Evolutionary conservation across 1,140 invertebrate species (phyloP).

Genomic region (Zaprionus ornatus): DNA sequence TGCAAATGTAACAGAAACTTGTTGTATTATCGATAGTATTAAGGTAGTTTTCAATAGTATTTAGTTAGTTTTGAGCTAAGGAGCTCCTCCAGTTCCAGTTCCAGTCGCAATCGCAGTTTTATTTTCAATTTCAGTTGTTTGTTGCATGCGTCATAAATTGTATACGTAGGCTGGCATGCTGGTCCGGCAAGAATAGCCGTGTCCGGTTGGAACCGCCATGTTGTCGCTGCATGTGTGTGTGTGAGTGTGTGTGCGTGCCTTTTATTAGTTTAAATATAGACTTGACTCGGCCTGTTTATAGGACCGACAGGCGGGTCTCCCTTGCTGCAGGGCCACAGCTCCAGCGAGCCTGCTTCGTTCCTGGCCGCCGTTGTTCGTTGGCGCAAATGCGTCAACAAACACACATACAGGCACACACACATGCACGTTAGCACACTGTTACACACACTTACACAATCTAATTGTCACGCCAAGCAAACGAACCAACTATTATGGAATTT

Average conservation of each 20-base stretch:
- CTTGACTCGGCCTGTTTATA: conserved; percentile 63
- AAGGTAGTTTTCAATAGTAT: not conserved
- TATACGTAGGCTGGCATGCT: conserved; percentile 13
- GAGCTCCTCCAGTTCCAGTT: no score
- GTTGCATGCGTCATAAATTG: conserved; percentile 46
- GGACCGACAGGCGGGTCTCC: conserved; percentile 11
- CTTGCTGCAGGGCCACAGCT: conserved; percentile 21
- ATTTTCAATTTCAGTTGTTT: conserved; percentile 5
- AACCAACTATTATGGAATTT: conserved; percentile 79
- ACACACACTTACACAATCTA: conserved; percentile 56
- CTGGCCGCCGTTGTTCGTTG: conserved; percentile 38
- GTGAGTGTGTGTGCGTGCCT: conserved; percentile 39
- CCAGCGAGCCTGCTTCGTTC: conserved; percentile 19
- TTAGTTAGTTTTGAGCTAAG: no score
- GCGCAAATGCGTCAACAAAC: conserved; percentile 76
- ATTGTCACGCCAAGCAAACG: conserved; percentile 74
- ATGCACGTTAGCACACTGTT: conserved; percentile 2
- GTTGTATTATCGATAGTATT: not conserved
- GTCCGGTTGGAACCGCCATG: conserved; percentile 28
- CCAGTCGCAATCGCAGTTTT: not conserved
- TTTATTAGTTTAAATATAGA: conserved; percentile 82
- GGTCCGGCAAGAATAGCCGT: conserved; percentile 20
- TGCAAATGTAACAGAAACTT: no score
- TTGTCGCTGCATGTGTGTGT: conserved; percentile 21
- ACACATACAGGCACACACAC: conserved; percentile 3